Evolutionary conservation across 1,140 invertebrate genomes (phyloP).

Genomic region (Euwallacea fornicatus): DNA sequence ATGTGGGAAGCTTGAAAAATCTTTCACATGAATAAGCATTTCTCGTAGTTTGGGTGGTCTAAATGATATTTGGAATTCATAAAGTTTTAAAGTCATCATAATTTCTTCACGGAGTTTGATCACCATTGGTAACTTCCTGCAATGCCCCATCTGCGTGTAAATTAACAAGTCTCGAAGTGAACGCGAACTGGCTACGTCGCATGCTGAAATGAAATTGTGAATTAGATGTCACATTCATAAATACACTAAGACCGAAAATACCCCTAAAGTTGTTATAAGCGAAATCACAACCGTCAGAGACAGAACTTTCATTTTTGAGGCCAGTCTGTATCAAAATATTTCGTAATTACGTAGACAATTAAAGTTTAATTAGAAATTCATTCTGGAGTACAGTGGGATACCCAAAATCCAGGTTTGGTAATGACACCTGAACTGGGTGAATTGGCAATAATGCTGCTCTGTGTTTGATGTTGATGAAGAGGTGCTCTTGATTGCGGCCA

Average conservation of each 20-base stretch:
- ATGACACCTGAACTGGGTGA: conserved; percentile 6
- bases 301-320: conserved; percentile 15
- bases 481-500: background rate
- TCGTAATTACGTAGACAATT: conserved; percentile 28
- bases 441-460: background rate
- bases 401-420: conserved; percentile 8
- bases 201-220: background rate
- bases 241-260: background rate
- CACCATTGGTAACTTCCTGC: no score
- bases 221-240: conserved; percentile 10
- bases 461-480: conserved; percentile 10
- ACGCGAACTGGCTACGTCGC: background rate
- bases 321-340: conserved; percentile 20
- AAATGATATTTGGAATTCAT: no score
- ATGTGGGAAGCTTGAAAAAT: no score
- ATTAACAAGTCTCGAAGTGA: background rate
- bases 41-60: no score
- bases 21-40: no score
- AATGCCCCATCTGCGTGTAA: no score
- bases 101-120: no score
- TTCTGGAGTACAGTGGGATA: background rate
- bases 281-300: background rate
- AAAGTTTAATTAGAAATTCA: conserved; percentile 26
- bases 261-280: conserved; percentile 2
- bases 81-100: no score